Base-by-base conservation (phyloP, 2,113 vertebrate species). In the Syngnathus floridae region DNA sequence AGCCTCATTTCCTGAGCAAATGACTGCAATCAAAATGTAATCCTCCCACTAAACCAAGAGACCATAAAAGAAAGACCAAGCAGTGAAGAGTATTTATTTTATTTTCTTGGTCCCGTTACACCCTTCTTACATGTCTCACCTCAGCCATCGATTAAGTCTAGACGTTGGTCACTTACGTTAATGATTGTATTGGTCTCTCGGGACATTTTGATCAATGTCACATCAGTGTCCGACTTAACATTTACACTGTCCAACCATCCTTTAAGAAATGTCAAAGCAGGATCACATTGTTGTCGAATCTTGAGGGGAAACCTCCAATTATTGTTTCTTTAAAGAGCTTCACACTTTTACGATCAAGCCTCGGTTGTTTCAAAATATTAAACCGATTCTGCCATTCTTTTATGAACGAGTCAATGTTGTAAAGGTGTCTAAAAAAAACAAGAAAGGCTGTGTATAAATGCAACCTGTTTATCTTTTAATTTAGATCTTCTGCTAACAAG, bases 1-100 rank as follows among this genome's bases (percentile, higher is more conserved):
- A 16, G 65, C 73, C 75, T 87, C 84, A 84, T 82, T 83, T 75
- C 38, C 12, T 70, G 62, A 72, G 67, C 65, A 82, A 86, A 86
- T 87, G 36, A 77, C 80, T 75, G 76, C 78, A 83, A 79, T 85
- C 64, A 71, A 73, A 57, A 41, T 65, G 54, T 75, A 73, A 80
- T 80, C 67, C 76, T 71, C 69, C 75, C 70, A 72, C 58, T 43
- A 63, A 81, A 45, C 74, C 66, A 67, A 63, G 69, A 69, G 66
- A 70, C 64, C 72, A 71, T 72, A 62, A 72, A 74, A 66, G 40
- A 72, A 74, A 67, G 38, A 57, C 54, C 22, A 64, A 70, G 26
- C 56, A 70, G 62, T 69, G n/a, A 14, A 31, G 64, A 41, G 40
- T 48, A 22, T 62, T 64, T 51, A 62, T 36, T 69, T 37, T 57